Evolutionary conservation across 1,140 invertebrate species (phyloP).

Genomic region (Hydropsyche tenuis): DNA sequence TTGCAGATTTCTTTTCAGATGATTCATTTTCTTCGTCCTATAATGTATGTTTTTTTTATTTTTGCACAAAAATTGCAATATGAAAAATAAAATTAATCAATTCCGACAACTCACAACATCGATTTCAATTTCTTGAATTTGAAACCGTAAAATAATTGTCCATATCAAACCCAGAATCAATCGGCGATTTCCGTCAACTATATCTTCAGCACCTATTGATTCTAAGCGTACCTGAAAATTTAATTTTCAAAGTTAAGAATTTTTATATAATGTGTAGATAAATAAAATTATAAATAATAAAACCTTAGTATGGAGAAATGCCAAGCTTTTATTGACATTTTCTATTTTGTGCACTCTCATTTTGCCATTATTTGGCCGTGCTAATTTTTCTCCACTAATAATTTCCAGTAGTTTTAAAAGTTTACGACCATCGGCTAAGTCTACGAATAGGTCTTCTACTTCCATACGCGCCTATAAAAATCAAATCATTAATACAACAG

Average conservation of each 20-base stretch:
- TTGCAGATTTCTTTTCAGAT: conserved; percentile 98
- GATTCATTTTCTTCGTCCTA: conserved; percentile 97
- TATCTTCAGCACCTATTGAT: conserved; percentile 99
- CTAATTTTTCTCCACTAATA: conserved; percentile 97
- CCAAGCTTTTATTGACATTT: conserved; percentile 98
- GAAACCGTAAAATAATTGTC: conserved; percentile 97
- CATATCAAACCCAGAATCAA: conserved; percentile 98
- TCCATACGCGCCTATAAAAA: conserved; percentile 83
- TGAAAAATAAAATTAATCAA: conserved; percentile 7
- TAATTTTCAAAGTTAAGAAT: too few species aligned
- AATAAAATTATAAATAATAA: too few species aligned
- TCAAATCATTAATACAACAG: neutral
- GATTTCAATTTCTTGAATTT: conserved; percentile 99
- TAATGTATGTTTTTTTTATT: conserved; percentile 31
- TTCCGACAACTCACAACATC: conserved; percentile 82
- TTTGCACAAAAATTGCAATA: neutral
- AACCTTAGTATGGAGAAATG: conserved; percentile 98
- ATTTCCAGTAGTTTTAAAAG: conserved; percentile 97
- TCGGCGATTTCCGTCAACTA: conserved; percentile 95
- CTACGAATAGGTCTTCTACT: conserved; percentile 96
- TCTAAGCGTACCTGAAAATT: conserved; percentile 84
- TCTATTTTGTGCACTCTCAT: conserved; percentile 99
- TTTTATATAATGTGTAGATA: too few species aligned
- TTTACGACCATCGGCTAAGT: conserved; percentile 94
- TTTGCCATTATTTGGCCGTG: conserved; percentile 94